A percentile compares a stretch with the other conserved stretches of the same genome.
Evolutionary conservation across 1,140 invertebrate genomes (phyloP).

Genomic region (Notospermus geniculatus): DNA sequence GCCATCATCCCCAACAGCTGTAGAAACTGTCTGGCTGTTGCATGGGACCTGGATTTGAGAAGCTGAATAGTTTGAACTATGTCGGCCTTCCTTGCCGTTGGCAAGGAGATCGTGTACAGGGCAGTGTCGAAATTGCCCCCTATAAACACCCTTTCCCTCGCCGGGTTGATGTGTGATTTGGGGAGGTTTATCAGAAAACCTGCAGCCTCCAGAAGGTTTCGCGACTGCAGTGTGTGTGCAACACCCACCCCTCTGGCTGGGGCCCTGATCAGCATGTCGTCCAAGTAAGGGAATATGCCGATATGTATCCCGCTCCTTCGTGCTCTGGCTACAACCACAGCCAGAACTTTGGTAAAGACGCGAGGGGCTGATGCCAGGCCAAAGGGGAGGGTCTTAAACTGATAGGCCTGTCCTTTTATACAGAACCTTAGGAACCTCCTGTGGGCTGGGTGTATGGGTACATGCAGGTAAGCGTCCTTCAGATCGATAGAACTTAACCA

Average conservation of each 20-base stretch:
- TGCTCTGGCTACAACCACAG: neutral
- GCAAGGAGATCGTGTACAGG: neutral
- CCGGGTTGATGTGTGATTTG: neutral
- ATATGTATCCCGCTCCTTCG: neutral
- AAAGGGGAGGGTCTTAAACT: neutral
- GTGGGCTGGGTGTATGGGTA: neutral
- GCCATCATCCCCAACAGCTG: neutral
- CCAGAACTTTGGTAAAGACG: neutral
- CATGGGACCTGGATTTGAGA: neutral
- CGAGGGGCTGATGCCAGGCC: neutral
- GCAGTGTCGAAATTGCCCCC: neutral
- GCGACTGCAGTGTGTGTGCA: neutral
- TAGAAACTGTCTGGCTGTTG: neutral
- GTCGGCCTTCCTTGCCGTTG: neutral
- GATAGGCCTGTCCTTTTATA: neutral
- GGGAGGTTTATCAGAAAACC: neutral
- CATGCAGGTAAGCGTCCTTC: slow-evolving; percentile 1
- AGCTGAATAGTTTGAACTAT: neutral
- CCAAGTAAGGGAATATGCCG: neutral
- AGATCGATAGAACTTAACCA: neutral
- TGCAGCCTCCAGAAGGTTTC: neutral
- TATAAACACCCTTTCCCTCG: neutral
- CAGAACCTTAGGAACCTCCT: neutral
- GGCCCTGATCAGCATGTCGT: neutral
- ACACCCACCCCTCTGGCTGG: neutral